Conservation (phyloP, 1,140 invertebrate genomes). For the Hyles vespertilio region DNA sequence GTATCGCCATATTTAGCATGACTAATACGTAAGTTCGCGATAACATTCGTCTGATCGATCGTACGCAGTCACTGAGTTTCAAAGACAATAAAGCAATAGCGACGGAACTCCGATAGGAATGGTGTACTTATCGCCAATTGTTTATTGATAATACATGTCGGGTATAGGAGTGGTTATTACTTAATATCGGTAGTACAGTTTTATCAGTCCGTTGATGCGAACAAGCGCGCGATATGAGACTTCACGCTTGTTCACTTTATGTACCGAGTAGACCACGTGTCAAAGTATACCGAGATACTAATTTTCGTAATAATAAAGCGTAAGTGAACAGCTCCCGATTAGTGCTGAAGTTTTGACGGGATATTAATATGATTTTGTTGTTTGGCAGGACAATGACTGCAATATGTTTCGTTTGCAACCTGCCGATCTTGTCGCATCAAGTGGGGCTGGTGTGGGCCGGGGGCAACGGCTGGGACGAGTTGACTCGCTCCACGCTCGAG, state of each 20-base stretch:
- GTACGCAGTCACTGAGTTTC: background rate
- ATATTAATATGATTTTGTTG: slow-evolving; percentile 16
- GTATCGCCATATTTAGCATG: background rate
- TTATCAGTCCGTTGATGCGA: slow-evolving; percentile 63
- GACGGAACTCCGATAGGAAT: slow-evolving; percentile 9
- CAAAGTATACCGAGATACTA: slow-evolving; percentile 27
- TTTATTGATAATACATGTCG: slow-evolving; percentile 55
- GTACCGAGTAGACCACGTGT: slow-evolving; percentile 31
- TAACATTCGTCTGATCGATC: background rate
- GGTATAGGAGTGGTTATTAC: slow-evolving; percentile 64
- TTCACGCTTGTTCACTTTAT: slow-evolving; percentile 42
- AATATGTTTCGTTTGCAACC: slow-evolving; percentile 96
- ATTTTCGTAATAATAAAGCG: slow-evolving; percentile 67
- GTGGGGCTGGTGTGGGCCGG: slow-evolving; percentile 94
- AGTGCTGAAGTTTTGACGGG: background rate
- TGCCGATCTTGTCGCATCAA: slow-evolving; percentile 95
- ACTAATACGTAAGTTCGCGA: slow-evolving; percentile 3
- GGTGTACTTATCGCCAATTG: slow-evolving; percentile 28
- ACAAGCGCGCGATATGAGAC: slow-evolving; percentile 57
- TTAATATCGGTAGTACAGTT: slow-evolving; percentile 61
- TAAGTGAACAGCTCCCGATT: slow-evolving; percentile 24
- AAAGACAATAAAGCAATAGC: background rate
- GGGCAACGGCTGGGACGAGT: slow-evolving; percentile 94
- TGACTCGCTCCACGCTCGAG: slow-evolving; percentile 89
- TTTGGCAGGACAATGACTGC: slow-evolving; percentile 91